Base-by-base conservation (phyloP, 1,140 invertebrate genomes). In the Piezodorus guildinii region DNA sequence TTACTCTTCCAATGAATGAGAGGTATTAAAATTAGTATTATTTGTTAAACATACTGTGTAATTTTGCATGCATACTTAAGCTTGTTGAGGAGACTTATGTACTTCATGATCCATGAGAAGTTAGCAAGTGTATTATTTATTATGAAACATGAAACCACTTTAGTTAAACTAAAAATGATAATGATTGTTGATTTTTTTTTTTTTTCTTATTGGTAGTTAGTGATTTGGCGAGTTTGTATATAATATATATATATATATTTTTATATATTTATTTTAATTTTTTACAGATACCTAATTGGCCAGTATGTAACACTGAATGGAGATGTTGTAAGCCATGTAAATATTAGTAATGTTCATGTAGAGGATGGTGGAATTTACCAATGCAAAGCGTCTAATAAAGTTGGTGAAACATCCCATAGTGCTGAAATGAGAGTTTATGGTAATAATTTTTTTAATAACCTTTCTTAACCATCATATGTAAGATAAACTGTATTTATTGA, bases 291-390 rank as follows among this genome's bases (percentile, higher is more conserved):
- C 62, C 63, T 72, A 4, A 71, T 72, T 60, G 71, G 71, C n/a
- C 71, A 72, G 75, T 91, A 92, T 76, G 89, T 93, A 62, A 94
- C 90, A 1, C 81, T 89, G 14, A 88, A 93, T 74, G 91, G 93
- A 69, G 89, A 94, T 74, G 90, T 96, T 45, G 90, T 95, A 73
- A 94, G 91, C 71, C 77, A 77, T 67, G 78, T 82, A 16, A 82
- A 83, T 72, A 81, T 83, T 17, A 77, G 76, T 19, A 74, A 73
- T 14, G 76, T 81, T 3, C 68, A 72, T 58, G 74, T 81, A 0
- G 71, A 77, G 63, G 80, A 81, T 66, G 80, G 81, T 21, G 82
- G 82, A 5, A 73, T 77, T 58, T 83, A 81, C 69, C 71, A 72
- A 60, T 84, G 82, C 69, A 72, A 72, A 4, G 80, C 79, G 6